Conservation (phyloP, 2,797 vertebrate species). For the Setipinna tenuifilis region DNA sequence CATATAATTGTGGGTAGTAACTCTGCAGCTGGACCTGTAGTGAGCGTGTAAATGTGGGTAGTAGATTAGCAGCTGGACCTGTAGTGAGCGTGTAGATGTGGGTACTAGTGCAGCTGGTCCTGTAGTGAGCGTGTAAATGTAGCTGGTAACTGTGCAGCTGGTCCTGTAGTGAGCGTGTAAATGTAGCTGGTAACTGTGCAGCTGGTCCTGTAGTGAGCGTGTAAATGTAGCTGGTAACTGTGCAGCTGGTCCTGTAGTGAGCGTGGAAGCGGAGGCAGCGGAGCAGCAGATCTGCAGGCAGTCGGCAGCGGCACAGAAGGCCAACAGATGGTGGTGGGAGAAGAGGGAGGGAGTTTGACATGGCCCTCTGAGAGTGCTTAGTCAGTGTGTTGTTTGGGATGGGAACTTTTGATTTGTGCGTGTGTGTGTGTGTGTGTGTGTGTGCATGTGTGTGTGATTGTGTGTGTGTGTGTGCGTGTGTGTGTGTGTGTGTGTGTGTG, state of each 20-base stretch:
- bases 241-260: not conserved
- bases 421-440: not conserved
- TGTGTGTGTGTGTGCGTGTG: not conserved
- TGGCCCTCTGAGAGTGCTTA: constrained; percentile 18
- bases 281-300: not conserved
- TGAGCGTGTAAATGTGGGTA: not conserved
- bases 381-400: constrained; percentile 25
- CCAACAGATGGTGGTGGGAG: not conserved
- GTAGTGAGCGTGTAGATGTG: not conserved
- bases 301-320: not conserved
- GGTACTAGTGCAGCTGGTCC: not conserved
- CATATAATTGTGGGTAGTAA: not conserved
- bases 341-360: constrained; percentile 15
- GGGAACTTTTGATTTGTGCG: constrained; percentile 4
- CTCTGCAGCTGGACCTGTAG: not conserved
- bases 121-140: not conserved
- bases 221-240: not conserved
- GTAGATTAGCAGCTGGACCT: not conserved
- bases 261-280: not conserved
- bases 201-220: not conserved
- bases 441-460: not conserved
- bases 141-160: not conserved
- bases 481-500: not conserved
- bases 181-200: not conserved
- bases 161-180: not conserved